These are phyloP conservation scores for Pemphigus obesinymphae DNA, from an alignment of 1,140 invertebrate genomes.

Conservation along the genomic window DNA sequence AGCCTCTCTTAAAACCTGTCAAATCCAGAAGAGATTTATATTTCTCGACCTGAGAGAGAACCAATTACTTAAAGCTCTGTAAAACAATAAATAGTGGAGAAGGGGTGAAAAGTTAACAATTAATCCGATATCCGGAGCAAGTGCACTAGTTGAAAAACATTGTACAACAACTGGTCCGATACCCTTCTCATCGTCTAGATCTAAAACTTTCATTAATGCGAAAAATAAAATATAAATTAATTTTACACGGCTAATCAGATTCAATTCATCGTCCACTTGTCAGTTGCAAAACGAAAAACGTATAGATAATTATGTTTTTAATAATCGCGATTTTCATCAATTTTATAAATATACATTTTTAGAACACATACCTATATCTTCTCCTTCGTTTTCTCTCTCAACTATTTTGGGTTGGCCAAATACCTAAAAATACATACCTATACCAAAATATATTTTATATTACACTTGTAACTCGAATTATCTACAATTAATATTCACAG, in stretches of 20 bases:
- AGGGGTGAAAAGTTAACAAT: slow-evolving; percentile 15
- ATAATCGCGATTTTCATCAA: background rate
- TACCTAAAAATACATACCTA: too few relatives aligned
- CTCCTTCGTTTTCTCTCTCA: too few relatives aligned
- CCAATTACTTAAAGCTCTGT: background rate
- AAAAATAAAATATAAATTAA: background rate
- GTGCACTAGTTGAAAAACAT: background rate
- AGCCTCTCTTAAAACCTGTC: background rate
- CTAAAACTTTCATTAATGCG: background rate
- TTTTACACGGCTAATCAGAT: background rate
- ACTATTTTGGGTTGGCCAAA: too few relatives aligned
- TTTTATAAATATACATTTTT: background rate
- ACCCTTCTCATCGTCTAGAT: background rate
- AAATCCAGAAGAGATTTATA: slow-evolving; percentile 8
- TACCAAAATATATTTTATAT: too few relatives aligned
- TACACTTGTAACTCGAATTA: too few relatives aligned
- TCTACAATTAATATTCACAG: background rate
- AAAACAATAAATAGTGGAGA: background rate
- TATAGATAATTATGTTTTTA: background rate
- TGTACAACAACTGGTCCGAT: background rate
- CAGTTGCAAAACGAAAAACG: background rate
- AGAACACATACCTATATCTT: too few relatives aligned
- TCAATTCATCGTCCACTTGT: background rate
- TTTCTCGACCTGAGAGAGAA: background rate
- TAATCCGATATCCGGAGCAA: background rate